phyloP scores from a whole-genome alignment of 2,113 vertebrate genomes.

The Heloderma charlesbogerti region DNA sequence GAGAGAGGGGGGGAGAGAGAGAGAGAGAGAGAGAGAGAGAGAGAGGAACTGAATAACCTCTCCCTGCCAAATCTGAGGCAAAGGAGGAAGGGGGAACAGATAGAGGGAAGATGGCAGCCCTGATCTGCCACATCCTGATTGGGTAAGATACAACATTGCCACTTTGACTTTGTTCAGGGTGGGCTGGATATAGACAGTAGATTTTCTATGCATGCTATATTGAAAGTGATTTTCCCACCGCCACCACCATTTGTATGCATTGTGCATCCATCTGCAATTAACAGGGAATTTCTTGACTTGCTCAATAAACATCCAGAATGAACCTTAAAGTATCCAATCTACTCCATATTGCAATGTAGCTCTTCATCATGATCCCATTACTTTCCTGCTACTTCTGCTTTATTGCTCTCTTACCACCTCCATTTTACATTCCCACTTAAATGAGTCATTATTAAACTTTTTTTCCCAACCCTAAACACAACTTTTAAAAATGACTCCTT shows the following conservation, averaged over 20 bases:
- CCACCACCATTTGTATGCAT: not conserved
- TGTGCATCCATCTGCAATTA: not conserved
- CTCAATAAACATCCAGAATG: constrained; percentile 1
- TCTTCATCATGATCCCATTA: not conserved
- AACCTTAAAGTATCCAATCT: not conserved
- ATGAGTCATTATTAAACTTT: constrained; percentile 31
- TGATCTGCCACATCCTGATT: too few relatives aligned
- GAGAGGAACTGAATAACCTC: too few relatives aligned
- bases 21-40: too few relatives aligned
- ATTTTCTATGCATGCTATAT: not conserved
- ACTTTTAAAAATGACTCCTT: constrained; percentile 3
- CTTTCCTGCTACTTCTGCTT: not conserved
- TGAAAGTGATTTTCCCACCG: too few relatives aligned
- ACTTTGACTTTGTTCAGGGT: not conserved
- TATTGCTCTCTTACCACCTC: constrained; percentile 6
- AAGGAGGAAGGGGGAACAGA: too few relatives aligned
- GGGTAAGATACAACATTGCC: not conserved
- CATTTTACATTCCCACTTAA: constrained; percentile 13
- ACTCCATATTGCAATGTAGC: not conserved
- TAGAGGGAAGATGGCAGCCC: too few relatives aligned
- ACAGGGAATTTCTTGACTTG: not conserved
- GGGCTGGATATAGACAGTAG: not conserved
- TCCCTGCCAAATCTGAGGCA: too few relatives aligned
- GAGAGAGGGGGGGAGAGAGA: too few relatives aligned
- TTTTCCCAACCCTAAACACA: not conserved